A percentile compares a stretch with the other conserved stretches of the same genome.
Conservation (phyloP, 2,797 vertebrate genomes). For the Falco novaeseelandiae region DNA sequence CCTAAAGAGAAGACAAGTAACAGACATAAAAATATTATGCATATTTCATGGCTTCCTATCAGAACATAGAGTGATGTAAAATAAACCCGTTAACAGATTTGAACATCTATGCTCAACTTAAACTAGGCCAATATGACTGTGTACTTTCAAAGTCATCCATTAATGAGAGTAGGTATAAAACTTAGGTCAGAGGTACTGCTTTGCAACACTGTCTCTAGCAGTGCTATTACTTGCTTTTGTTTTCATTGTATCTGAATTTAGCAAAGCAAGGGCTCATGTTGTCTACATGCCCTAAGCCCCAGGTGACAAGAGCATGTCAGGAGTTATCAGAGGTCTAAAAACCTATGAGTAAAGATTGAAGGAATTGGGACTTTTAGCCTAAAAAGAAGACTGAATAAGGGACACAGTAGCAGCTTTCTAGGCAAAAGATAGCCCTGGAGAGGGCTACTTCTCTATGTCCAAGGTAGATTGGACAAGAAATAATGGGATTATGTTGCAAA, state of each 20-base stretch:
- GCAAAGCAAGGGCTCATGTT: neutral
- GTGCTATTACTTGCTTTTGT: neutral
- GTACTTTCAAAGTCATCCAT: neutral
- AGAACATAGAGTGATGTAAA: neutral
- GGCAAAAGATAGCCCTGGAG: neutral
- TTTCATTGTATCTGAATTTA: neutral
- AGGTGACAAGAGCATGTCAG: neutral
- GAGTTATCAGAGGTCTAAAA: neutral
- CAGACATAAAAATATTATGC: constrained; percentile 45
- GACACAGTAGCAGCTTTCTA: neutral
- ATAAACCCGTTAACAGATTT: constrained; percentile 1
- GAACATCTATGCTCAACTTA: neutral
- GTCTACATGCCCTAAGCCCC: neutral
- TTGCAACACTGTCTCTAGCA: neutral
- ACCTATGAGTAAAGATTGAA: neutral
- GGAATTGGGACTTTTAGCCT: neutral
- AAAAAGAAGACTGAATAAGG: neutral
- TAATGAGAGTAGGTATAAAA: neutral
- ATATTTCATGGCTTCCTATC: constrained; percentile 48
- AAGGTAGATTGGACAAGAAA: neutral
- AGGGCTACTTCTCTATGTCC: neutral
- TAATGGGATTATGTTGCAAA: neutral
- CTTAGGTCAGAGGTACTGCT: neutral
- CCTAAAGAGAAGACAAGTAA: constrained; percentile 3
- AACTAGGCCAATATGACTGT: neutral